A percentile compares a stretch with the other conserved stretches of the same genome.
These are phyloP conservation scores for Melinaea marsaeus DNA, from an alignment of 2,888 invertebrate species.

Conservation along the genomic window DNA sequence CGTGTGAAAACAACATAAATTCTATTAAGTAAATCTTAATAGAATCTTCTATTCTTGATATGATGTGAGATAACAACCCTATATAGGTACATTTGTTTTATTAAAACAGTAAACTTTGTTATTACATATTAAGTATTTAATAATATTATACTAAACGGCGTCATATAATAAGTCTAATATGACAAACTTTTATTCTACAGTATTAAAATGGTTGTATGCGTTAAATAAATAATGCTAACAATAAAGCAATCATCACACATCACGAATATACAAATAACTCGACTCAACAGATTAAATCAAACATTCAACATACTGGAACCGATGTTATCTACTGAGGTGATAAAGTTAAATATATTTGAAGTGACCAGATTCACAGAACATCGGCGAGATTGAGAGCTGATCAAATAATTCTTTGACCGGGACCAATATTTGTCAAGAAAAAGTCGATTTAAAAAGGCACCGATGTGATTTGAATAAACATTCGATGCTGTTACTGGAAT, in stretches of 20 bases:
- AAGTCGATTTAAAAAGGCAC: constrained; percentile 44
- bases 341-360: constrained; percentile 9
- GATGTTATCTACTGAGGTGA: constrained; percentile 14
- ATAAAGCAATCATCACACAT: too few relatives aligned
- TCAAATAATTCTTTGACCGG: constrained; percentile 60
- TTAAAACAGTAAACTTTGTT: not conserved
- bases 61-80: not conserved
- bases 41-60: not conserved
- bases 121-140: too few relatives aligned
- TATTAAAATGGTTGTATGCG: too few relatives aligned
- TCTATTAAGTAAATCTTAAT: constrained; percentile 4
- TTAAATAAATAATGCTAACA: too few relatives aligned
- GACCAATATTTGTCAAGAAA: constrained; percentile 55
- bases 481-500: constrained; percentile 42
- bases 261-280: too few relatives aligned
- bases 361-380: constrained; percentile 37
- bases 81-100: not conserved
- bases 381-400: constrained; percentile 50
- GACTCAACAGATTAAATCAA: too few relatives aligned
- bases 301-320: too few relatives aligned
- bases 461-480: constrained; percentile 62
- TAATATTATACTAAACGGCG: too few relatives aligned
- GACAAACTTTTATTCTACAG: too few relatives aligned
- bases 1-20: constrained; percentile 10
- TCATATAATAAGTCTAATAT: too few relatives aligned